Conservation (phyloP, 2,113 vertebrate genomes). For the Boulengeromyrus knoepffleri region DNA sequence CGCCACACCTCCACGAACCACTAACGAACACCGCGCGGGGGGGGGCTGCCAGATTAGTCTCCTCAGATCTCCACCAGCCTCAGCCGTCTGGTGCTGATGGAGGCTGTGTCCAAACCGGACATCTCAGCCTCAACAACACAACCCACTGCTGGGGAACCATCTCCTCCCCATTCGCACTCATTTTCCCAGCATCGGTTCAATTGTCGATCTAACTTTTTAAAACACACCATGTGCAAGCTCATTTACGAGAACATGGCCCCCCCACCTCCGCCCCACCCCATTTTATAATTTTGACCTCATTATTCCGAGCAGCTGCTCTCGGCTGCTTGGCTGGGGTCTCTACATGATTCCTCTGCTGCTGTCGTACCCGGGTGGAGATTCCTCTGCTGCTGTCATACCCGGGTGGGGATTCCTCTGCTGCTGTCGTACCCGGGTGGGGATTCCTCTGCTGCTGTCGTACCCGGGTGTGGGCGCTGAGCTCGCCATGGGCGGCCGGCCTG, state of each 20-base stretch:
- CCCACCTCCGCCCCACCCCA: neutral
- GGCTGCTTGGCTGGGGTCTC: neutral
- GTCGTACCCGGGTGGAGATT: neutral
- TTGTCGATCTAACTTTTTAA: neutral
- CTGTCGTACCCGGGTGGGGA: neutral
- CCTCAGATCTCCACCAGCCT: conserved; percentile 12
- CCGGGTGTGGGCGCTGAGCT: neutral
- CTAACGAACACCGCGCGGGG: too few relatives aligned
- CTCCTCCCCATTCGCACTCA: neutral
- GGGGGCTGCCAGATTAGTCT: conserved; percentile 3
- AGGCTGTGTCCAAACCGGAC: neutral
- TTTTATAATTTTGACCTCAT: conserved; percentile 13
- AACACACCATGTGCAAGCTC: neutral
- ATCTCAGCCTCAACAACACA: neutral
- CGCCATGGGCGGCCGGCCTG: neutral
- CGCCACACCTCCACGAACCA: too few relatives aligned
- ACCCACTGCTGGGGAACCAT: neutral
- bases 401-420: neutral
- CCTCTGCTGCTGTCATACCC: neutral
- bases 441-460: neutral
- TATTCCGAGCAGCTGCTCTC: neutral
- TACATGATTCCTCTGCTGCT: neutral
- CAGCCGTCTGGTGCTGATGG: neutral
- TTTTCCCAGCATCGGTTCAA: neutral
- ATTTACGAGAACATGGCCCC: neutral